Evolutionary conservation across 2,113 vertebrate genomes (phyloP), one percentile per base, ranked within the genome.

Genomic region (Siniperca chuatsi): DNA sequence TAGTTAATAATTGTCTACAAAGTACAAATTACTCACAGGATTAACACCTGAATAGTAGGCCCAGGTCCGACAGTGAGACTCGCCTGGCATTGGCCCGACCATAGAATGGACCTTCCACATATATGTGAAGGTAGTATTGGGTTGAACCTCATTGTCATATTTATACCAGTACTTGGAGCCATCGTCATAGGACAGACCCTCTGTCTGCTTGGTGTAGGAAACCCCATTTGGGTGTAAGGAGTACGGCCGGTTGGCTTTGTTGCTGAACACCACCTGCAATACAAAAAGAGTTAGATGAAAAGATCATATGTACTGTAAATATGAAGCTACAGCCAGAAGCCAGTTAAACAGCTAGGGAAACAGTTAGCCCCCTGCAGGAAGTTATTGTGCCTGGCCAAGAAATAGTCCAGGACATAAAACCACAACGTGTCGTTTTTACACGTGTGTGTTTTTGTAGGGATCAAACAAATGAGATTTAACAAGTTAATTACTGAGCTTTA

Each of bases 151-250:
- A 12, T 97, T 96, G 55, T 99, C 98, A 10, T 95, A 94, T 84
- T 96, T 94, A 85, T 96, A 97, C 97, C 96, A 98, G 58, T 96
- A 89, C 12, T 89, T 92, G 57, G 97, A 98, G 1, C 94, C 94
- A 72, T 99, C 98, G 6, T 98, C 96, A 11, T 99, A 99, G n/a
- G 94, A 89, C 72, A 95, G 78, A 50, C 94, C 94, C 67, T 95
- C 94, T 4, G 83, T 83, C 73, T 79, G 77, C 82, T 95, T 95
- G 40, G 77, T 85, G 16, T 95, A 95, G 21, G 82, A 25, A 42
- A 99, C 96, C 3, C 98, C 98, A 18, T 99, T 98, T 25, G 97
- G 96, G 81, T 99, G 98, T 64, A 99, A 77, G 12, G 98, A 99
- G 90, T 96, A 99, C 0, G 97, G 95, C 68, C 96, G 96, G 23